Conservation (phyloP, 2,888 invertebrate species). For the Limenitis camilla region DNA sequence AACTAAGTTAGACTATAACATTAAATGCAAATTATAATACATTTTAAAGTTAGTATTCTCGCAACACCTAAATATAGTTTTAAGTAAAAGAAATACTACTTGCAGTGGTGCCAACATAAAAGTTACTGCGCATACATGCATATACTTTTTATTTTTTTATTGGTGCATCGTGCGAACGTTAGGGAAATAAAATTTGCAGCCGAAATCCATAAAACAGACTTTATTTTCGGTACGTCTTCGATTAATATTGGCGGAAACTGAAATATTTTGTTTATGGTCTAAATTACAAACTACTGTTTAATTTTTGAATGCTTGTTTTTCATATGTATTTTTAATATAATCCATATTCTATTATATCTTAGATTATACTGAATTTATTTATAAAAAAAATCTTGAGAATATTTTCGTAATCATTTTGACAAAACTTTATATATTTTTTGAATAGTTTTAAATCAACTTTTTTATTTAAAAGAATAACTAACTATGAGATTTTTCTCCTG, state of each 20-base stretch:
- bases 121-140: constrained; percentile 27
- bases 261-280: constrained; percentile 31
- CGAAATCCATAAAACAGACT: constrained; percentile 63
- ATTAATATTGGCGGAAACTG: constrained; percentile 53
- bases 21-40: too few species aligned
- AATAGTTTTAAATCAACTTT: too few species aligned
- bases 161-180: constrained; percentile 46
- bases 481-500: too few species aligned
- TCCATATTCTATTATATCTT: too few species aligned
- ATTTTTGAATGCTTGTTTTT: background rate
- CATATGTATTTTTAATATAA: too few species aligned
- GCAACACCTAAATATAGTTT: background rate
- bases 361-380: too few species aligned
- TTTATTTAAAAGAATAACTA: too few species aligned
- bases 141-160: constrained; percentile 36
- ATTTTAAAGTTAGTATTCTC: too few species aligned
- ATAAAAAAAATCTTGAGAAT: too few species aligned
- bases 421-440: too few species aligned
- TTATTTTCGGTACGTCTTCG: constrained; percentile 53
- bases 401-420: too few species aligned
- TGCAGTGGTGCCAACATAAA: constrained; percentile 33
- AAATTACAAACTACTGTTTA: constrained; percentile 11
- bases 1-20: background rate
- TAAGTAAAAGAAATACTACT: background rate
- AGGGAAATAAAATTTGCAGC: constrained; percentile 54